phyloP scores from a whole-genome alignment of 2,888 invertebrate species.

The Sphinx pinastri region DNA sequence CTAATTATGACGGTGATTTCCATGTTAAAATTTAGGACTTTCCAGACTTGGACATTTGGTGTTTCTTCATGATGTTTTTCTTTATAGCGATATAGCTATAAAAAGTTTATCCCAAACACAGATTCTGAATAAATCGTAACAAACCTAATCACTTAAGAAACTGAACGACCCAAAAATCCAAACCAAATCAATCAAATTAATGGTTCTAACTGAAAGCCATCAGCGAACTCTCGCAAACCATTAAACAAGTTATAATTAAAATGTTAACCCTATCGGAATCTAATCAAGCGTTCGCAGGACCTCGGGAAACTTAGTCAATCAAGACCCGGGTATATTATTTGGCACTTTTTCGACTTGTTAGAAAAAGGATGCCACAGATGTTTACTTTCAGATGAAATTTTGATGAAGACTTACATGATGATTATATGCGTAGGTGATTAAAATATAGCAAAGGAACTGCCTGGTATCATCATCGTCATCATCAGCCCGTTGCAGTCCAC shows the following conservation, averaged over 20 bases:
- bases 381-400: neutral
- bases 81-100: no score
- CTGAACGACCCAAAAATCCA: neutral
- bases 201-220: slow-evolving; percentile 26
- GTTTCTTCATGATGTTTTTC: no score
- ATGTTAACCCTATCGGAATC: slow-evolving; percentile 39
- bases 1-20: no score
- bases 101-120: no score
- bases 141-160: neutral
- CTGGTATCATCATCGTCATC: no score
- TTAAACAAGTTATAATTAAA: slow-evolving; percentile 49
- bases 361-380: neutral
- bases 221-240: slow-evolving; percentile 37
- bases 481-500: no score
- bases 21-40: no score
- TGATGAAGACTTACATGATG: neutral
- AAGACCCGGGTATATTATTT: slow-evolving; percentile 29
- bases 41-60: no score
- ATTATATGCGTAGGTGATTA: no score
- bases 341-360: neutral
- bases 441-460: no score
- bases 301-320: slow-evolving; percentile 43
- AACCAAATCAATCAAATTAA: slow-evolving; percentile 35
- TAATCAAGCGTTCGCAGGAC: slow-evolving; percentile 36
- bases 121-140: no score